Percentiles rank a stretch among this genome's conserved stretches.
Evolutionary conservation across 2,113 vertebrate genomes (phyloP).

Genomic region (Dolichotis patagonum): DNA sequence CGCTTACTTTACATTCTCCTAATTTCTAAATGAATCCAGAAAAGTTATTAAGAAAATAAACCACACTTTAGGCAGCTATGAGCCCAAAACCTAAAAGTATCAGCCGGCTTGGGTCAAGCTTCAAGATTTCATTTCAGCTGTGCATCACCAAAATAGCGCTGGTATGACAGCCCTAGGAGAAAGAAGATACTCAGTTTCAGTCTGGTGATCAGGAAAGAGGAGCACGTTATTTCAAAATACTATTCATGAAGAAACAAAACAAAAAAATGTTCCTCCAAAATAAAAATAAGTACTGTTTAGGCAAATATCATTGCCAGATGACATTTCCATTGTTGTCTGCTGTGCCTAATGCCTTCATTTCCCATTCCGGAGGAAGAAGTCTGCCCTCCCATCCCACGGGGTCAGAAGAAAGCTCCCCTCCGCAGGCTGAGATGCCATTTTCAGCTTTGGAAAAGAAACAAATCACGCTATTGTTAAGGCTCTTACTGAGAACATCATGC

Average conservation of each 20-base stretch:
- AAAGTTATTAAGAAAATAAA: not conserved
- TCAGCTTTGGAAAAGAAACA: conserved; percentile 57
- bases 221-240: conserved; percentile 28
- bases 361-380: not conserved
- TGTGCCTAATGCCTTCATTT: not conserved
- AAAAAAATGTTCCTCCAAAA: conserved; percentile 1
- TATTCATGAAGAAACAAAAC: not conserved
- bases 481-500: conserved; percentile 59
- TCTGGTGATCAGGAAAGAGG: not conserved
- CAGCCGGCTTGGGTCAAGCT: not conserved
- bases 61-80: not conserved
- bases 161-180: not conserved
- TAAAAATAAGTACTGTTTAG: conserved; percentile 22
- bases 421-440: conserved; percentile 45
- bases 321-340: not conserved
- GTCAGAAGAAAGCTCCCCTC: conserved; percentile 57
- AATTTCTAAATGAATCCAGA: conserved; percentile 31
- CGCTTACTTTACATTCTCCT: not conserved
- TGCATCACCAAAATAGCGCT: not conserved
- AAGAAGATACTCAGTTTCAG: not conserved
- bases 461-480: conserved; percentile 66
- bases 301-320: not conserved
- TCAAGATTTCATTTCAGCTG: not conserved
- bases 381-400: not conserved
- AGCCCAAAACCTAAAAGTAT: not conserved